These are phyloP conservation scores for Madoqua kirkii DNA, from an alignment of 2,113 vertebrate genomes.

Conservation along the genomic window DNA sequence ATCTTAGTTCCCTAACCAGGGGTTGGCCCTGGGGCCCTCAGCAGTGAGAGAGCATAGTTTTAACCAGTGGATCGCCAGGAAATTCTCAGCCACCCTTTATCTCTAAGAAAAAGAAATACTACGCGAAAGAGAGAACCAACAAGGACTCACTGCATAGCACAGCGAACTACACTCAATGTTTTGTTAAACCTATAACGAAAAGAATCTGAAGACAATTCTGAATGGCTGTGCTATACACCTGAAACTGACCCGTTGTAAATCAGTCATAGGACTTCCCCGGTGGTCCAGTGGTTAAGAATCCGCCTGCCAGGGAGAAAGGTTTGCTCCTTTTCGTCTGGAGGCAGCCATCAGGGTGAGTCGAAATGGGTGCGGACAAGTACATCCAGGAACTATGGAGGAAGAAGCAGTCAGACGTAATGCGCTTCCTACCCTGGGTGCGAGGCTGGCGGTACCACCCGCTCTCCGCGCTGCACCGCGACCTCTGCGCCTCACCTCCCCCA, in stretches of 20 bases:
- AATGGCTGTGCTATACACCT: background rate
- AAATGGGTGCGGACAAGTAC: background rate
- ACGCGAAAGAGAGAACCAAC: background rate
- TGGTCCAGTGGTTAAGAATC: background rate
- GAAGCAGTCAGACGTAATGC: background rate
- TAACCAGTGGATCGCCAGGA: background rate
- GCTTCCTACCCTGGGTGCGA: background rate
- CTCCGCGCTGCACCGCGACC: background rate
- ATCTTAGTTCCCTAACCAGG: background rate
- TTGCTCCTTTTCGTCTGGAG: background rate
- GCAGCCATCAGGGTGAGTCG: background rate
- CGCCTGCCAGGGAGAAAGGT: background rate
- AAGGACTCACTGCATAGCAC: background rate
- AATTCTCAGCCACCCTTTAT: background rate
- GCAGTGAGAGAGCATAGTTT: background rate
- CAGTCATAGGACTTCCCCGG: background rate
- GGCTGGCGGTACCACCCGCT: background rate
- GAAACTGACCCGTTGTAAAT: background rate
- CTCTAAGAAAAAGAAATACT: background rate
- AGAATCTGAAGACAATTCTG: background rate
- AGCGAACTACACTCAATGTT: background rate
- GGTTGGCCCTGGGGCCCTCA: background rate
- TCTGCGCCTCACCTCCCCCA: rapidly evolving
- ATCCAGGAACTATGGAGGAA: background rate
- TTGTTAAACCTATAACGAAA: background rate